Evolutionary conservation across 2,888 invertebrate species (phyloP), one percentile per base, ranked within the genome.

Genomic region (Brachypalpus laphriformis): DNA sequence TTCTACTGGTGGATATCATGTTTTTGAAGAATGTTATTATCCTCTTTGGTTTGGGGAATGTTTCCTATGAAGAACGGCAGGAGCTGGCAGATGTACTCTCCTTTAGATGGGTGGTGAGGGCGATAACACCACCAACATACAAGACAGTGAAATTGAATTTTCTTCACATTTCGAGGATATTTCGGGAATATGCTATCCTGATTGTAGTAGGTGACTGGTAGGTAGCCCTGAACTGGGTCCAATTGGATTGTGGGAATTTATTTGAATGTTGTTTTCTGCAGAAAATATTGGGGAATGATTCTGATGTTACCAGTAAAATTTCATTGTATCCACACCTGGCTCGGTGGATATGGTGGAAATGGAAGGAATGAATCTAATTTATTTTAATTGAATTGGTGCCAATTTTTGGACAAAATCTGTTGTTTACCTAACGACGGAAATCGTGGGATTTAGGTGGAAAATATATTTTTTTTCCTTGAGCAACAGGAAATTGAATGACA

Each of bases 1-100:
- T 8, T 57, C 20, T 18, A 25, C 42, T 54, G 20, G n/a, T 42
- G 68, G 28, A 56, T 56, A 56, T 54, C 57, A 57, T 57, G 45
- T 31, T 45, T 31, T 45, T 70, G 31, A 47, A 20, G 14, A 57
- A 70, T 70, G 31, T 70, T 70, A 70, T 70, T 57, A 57, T 47
- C 18, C 56, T 57, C 31, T 45, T 57, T 5, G 37, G 59, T 14
- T 61, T 47, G 9, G 22, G 40, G 31, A 61, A 28, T 72, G 47
- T 57, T 34, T 47, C 20, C 31, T 49, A 65, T 37, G 40, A 66
- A n/a, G n/a, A 49, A n/a, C 5, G 20, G 18, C 34, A 20, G 11
- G 34, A 51, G 49, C 11, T 22, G 68, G 18, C 54, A 25, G 51
- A 40, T 40, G 54, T 16, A 40, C 18, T 54, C 49, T n/a, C n/a